phyloP scores from a whole-genome alignment of 2,888 invertebrate species.

The Aporophyla nigra region DNA sequence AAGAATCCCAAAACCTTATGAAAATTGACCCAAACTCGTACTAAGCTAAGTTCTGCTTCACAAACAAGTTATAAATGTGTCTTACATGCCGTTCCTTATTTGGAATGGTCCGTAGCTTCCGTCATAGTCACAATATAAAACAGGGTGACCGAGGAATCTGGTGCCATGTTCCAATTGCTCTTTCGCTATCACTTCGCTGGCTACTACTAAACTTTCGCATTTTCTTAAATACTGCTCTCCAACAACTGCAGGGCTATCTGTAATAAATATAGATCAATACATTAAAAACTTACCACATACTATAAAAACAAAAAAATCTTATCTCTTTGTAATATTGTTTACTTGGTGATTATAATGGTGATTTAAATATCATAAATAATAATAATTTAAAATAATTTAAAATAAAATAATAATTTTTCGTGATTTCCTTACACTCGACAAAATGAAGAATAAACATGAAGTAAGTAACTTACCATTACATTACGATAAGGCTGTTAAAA shows the following conservation, averaged over 20 bases:
- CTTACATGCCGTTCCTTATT: conserved; percentile 90
- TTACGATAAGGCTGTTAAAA: conserved; percentile 1
- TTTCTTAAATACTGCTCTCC: conserved; percentile 92
- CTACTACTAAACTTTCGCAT: conserved; percentile 92
- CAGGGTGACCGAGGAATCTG: conserved; percentile 87
- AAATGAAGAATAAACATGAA: conserved; percentile 1
- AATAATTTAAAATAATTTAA: too few species aligned
- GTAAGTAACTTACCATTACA: neutral
- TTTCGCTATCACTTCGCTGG: conserved; percentile 86
- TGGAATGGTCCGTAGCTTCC: conserved; percentile 92
- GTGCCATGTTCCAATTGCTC: conserved; percentile 92
- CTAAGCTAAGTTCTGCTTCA: neutral
- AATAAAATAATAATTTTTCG: too few species aligned
- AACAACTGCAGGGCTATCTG: conserved; percentile 84
- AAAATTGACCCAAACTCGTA: neutral
- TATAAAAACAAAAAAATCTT: neutral
- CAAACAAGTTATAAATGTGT: conserved; percentile 42
- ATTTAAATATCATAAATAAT: too few species aligned
- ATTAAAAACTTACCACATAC: neutral
- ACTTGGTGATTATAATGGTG: too few species aligned
- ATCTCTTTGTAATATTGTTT: too few species aligned
- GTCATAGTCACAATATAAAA: conserved; percentile 92
- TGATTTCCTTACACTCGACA: neutral
- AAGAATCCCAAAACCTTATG: neutral
- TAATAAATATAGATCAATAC: conserved; percentile 13